These are phyloP conservation scores for Grallaria varia DNA, from an alignment of 2,113 vertebrate species.

Conservation along the genomic window DNA sequence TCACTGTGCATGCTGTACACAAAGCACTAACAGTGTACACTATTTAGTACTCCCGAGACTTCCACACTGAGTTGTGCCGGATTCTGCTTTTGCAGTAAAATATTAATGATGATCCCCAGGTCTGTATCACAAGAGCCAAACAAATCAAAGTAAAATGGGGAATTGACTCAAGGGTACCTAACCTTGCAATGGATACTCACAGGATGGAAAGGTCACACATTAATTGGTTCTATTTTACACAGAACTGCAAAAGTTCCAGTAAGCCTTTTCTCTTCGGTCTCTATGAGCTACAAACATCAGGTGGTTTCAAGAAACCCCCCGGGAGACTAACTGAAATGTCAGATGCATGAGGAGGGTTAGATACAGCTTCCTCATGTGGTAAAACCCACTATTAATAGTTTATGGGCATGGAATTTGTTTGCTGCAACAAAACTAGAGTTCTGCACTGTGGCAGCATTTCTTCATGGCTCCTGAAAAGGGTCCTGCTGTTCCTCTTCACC, in stretches of 20 bases:
- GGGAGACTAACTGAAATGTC: slow-evolving; percentile 3
- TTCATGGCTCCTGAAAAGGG: neutral
- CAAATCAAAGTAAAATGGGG: neutral
- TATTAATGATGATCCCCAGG: neutral
- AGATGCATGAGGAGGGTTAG: neutral
- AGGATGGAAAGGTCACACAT: neutral
- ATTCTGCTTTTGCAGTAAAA: neutral
- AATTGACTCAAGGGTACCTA: neutral
- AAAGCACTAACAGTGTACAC: neutral
- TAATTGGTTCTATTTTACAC: neutral
- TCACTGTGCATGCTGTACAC: neutral
- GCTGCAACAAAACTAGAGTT: neutral
- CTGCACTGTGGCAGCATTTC: neutral
- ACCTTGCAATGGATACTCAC: neutral
- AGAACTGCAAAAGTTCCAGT: slow-evolving; percentile 26
- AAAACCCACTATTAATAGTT: neutral
- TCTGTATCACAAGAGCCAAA: neutral
- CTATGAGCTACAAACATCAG: slow-evolving; percentile 19
- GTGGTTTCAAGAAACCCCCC: slow-evolving; percentile 16
- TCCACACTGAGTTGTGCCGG: neutral
- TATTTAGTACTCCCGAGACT: neutral
- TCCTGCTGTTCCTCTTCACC: neutral
- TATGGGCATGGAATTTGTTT: neutral
- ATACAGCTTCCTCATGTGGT: neutral
- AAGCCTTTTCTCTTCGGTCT: slow-evolving; percentile 23